These are phyloP conservation scores for Hirtodrosophila trivittata DNA, from an alignment of 2,888 invertebrate genomes.

Conservation along the genomic window DNA sequence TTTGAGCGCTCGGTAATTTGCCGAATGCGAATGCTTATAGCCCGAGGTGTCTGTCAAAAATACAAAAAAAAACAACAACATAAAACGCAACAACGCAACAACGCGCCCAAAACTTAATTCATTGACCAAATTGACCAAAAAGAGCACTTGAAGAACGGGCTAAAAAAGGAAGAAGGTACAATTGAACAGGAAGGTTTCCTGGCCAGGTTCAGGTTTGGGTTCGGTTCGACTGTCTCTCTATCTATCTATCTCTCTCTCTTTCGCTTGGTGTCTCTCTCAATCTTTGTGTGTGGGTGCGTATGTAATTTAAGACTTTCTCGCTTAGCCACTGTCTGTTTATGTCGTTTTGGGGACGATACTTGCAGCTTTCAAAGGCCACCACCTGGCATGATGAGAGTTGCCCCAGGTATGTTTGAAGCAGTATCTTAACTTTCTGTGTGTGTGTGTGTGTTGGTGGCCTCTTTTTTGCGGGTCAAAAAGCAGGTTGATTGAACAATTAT, in stretches of 20 bases:
- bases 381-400: slow-evolving; percentile 47
- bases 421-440: slow-evolving; percentile 9
- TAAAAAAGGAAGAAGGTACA: slow-evolving; percentile 35
- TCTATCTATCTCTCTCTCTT: slow-evolving; percentile 6
- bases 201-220: slow-evolving; percentile 12
- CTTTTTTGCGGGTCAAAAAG: slow-evolving; percentile 5
- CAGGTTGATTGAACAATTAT: slow-evolving; percentile 17
- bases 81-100: slow-evolving; percentile 37
- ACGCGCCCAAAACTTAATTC: slow-evolving; percentile 61
- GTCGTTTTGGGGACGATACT: slow-evolving; percentile 44
- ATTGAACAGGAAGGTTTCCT: slow-evolving; percentile 37
- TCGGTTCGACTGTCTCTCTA: background rate
- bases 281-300: slow-evolving; percentile 62
- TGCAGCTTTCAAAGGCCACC: slow-evolving; percentile 51
- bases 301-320: slow-evolving; percentile 78
- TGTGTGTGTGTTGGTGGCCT: slow-evolving; percentile 18
- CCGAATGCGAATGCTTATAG: slow-evolving; percentile 16
- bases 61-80: background rate
- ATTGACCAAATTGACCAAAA: slow-evolving; percentile 58
- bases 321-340: slow-evolving; percentile 41
- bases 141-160: slow-evolving; percentile 11
- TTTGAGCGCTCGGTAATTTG: slow-evolving; percentile 69
- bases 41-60: slow-evolving; percentile 12
- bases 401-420: slow-evolving; percentile 8
- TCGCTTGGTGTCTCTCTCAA: slow-evolving; percentile 2